A percentile compares a stretch with the other conserved stretches of the same genome.
phyloP scores from a whole-genome alignment of 2,113 vertebrate species.

The Lepisosteus oculatus region DNA sequence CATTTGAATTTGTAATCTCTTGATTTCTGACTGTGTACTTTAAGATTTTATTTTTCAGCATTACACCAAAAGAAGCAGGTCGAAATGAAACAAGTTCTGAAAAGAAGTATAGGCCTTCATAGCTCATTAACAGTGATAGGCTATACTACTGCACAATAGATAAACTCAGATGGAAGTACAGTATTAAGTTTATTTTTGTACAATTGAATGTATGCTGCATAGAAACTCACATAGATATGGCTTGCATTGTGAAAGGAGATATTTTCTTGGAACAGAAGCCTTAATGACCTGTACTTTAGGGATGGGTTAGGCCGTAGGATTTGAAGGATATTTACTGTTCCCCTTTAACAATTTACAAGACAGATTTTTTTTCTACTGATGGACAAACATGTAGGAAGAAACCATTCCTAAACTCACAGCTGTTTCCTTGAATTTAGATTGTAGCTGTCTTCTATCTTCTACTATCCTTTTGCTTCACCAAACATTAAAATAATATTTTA shows the following conservation, averaged over 20 bases:
- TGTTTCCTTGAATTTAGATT: slow-evolving; percentile 48
- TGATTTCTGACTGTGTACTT: too few species aligned
- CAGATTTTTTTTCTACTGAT: slow-evolving; percentile 45
- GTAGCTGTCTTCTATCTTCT: slow-evolving; percentile 22
- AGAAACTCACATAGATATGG: neutral
- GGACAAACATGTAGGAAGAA: slow-evolving; percentile 32
- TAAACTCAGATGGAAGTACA: slow-evolving; percentile 53
- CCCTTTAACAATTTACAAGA: slow-evolving; percentile 30
- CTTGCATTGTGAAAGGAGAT: slow-evolving; percentile 30
- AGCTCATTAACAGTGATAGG: slow-evolving; percentile 64
- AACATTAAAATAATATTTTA: slow-evolving; percentile 25
- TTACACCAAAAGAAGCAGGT: too few species aligned
- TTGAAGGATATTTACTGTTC: slow-evolving; percentile 26
- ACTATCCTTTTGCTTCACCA: slow-evolving; percentile 25
- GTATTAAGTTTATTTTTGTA: slow-evolving; percentile 54
- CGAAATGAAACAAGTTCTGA: too few species aligned
- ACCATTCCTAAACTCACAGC: slow-evolving; percentile 44
- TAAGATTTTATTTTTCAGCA: too few species aligned
- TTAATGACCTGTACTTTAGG: slow-evolving; percentile 58
- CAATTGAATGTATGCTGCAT: slow-evolving; percentile 52
- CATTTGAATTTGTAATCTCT: too few species aligned
- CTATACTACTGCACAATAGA: slow-evolving; percentile 51
- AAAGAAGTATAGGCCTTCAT: slow-evolving; percentile 29
- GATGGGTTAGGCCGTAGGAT: slow-evolving; percentile 51
- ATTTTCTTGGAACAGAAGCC: slow-evolving; percentile 48